Percentiles rank a stretch among this genome's conserved stretches.
Conservation (phyloP, 2,113 vertebrate species). For the Galeopterus variegatus region DNA sequence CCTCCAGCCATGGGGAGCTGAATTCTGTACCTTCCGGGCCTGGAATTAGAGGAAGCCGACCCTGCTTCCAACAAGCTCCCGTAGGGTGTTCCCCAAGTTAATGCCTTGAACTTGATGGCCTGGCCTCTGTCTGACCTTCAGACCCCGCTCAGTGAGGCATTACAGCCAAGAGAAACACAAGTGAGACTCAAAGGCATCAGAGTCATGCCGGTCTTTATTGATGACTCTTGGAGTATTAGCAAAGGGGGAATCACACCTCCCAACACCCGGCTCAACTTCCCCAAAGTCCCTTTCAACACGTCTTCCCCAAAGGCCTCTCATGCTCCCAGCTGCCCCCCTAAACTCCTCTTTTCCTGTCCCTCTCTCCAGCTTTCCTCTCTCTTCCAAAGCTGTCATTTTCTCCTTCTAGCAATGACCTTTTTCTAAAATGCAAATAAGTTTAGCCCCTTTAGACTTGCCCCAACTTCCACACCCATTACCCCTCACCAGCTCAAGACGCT, state of each 20-base stretch:
- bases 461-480: neutral
- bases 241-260: neutral
- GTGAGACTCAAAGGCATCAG: neutral
- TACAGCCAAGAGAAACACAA: neutral
- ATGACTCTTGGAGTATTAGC: neutral
- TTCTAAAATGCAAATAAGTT: neutral
- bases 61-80: neutral
- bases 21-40: neutral
- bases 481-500: neutral
- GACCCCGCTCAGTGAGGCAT: neutral
- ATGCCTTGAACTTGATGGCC: neutral
- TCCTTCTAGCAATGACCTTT: neutral
- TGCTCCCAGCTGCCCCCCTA: neutral
- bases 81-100: neutral
- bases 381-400: neutral
- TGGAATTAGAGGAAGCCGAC: neutral
- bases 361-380: neutral
- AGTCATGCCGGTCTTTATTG: neutral
- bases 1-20: neutral
- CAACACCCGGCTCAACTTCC: rapidly evolving
- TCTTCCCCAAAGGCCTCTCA: neutral
- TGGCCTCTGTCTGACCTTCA: neutral
- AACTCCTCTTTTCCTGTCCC: too few species aligned
- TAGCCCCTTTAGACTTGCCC: neutral
- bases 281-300: rapidly evolving